Percentiles rank a stretch among this genome's conserved stretches.
Conservation (phyloP, 2,888 invertebrate genomes). For the Callyntrura guangdongensis region DNA sequence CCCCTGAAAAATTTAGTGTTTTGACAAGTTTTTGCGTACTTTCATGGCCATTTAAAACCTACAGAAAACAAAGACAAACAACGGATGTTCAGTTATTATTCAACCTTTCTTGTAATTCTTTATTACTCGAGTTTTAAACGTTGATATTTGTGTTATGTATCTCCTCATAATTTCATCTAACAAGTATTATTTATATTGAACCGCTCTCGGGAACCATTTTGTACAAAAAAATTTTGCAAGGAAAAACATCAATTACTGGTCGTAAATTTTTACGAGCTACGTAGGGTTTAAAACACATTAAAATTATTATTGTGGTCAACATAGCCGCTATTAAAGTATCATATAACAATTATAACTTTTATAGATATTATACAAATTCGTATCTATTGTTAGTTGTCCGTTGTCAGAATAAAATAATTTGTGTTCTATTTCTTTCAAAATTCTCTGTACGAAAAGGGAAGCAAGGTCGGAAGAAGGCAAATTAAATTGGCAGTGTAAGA, state of each 20-base stretch:
- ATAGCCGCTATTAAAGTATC: slow-evolving; percentile 30
- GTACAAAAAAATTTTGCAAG: neutral
- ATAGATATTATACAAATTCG: neutral
- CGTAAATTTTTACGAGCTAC: neutral
- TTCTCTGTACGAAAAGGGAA: slow-evolving; percentile 47
- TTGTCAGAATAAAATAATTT: slow-evolving; percentile 26
- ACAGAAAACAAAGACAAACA: neutral
- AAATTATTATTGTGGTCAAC: slow-evolving; percentile 30
- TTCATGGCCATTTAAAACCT: neutral
- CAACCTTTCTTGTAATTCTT: neutral
- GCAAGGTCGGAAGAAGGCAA: slow-evolving; percentile 37
- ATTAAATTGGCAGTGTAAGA: slow-evolving; percentile 50
- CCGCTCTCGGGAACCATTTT: neutral
- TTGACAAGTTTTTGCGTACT: neutral
- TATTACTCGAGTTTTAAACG: no score
- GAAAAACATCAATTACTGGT: neutral
- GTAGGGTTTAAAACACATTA: slow-evolving; percentile 7
- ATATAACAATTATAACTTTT: slow-evolving; percentile 36
- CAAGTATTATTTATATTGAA: neutral
- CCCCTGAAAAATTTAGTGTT: neutral
- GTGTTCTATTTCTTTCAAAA: slow-evolving; percentile 55
- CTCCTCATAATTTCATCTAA: neutral
- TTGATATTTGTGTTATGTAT: neutral
- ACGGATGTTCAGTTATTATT: no score
- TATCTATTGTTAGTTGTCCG: neutral